Evolutionary conservation across 2,888 invertebrate genomes (phyloP).

Genomic region (Nephrotoma guestfalica): DNA sequence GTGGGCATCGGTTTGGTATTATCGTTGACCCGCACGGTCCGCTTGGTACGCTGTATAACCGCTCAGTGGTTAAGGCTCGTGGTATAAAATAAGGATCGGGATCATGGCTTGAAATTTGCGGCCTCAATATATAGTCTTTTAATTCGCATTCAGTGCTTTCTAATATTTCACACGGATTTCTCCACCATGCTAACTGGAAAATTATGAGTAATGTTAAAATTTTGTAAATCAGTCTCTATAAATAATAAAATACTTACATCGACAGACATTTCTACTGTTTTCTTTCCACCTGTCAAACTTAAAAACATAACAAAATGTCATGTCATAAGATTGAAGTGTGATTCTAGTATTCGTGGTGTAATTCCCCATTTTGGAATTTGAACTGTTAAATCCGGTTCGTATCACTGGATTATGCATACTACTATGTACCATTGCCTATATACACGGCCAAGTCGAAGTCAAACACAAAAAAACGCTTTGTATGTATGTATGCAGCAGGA

Average conservation of each 20-base stretch:
- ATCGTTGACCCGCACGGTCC: constrained; percentile 24
- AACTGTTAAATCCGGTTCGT: too few relatives aligned
- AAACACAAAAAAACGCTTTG: too few relatives aligned
- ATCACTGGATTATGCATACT: too few relatives aligned
- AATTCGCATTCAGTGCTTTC: constrained; percentile 14
- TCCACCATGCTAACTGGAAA: constrained; percentile 8
- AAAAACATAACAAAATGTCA: neutral
- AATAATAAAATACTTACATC: neutral
- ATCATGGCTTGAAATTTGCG: constrained; percentile 26
- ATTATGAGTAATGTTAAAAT: neutral
- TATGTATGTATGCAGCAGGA: too few relatives aligned
- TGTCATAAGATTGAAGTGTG: neutral
- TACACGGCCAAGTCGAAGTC: too few relatives aligned
- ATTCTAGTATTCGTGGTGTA: neutral
- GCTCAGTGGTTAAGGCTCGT: constrained; percentile 5
- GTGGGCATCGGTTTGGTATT: constrained; percentile 43
- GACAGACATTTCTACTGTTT: neutral
- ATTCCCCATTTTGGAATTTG: too few relatives aligned
- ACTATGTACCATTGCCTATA: too few relatives aligned
- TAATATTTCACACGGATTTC: constrained; percentile 3
- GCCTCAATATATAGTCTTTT: constrained; percentile 24
- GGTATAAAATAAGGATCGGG: constrained; percentile 19
- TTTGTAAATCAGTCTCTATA: neutral
- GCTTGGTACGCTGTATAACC: constrained; percentile 11
- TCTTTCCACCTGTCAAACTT: neutral